phyloP scores from a whole-genome alignment of 2,888 invertebrate genomes.

The Desoria tigrina region DNA sequence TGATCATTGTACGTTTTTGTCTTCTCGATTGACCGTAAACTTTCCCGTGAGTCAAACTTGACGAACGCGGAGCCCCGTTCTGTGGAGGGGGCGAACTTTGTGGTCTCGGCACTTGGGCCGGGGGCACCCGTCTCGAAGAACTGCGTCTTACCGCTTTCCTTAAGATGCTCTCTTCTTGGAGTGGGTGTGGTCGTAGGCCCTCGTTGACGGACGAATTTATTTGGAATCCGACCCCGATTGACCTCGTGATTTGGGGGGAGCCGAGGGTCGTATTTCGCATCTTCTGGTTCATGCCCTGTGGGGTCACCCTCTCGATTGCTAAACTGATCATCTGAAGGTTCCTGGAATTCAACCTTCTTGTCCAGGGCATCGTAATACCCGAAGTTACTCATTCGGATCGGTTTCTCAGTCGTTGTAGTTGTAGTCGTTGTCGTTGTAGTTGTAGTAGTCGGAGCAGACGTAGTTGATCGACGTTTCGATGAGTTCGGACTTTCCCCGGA shows the following conservation, averaged over 20 bases:
- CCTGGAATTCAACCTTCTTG: slow-evolving; percentile 17
- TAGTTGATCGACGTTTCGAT: neutral
- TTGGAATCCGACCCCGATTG: slow-evolving; percentile 41
- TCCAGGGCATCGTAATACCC: slow-evolving; percentile 30
- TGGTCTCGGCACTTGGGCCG: slow-evolving; percentile 13
- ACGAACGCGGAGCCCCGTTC: slow-evolving; percentile 19
- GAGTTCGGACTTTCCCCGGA: neutral
- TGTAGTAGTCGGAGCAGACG: slow-evolving; percentile 20
- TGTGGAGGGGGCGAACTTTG: slow-evolving; percentile 11
- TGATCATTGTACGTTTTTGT: slow-evolving; percentile 38
- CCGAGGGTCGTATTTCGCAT: slow-evolving; percentile 45
- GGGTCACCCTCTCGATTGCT: neutral
- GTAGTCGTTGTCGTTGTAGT: slow-evolving; percentile 25
- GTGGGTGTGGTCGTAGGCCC: slow-evolving; percentile 11
- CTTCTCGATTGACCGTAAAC: slow-evolving; percentile 15
- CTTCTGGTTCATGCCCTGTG: neutral
- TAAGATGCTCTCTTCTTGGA: slow-evolving; percentile 14
- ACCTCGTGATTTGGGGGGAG: slow-evolving; percentile 52
- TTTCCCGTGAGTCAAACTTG: slow-evolving; percentile 34
- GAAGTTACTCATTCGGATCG: slow-evolving; percentile 26
- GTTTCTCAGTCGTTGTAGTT: slow-evolving; percentile 24
- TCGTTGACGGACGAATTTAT: slow-evolving; percentile 33
- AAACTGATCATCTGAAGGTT: neutral
- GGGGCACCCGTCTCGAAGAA: neutral
- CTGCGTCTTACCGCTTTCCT: neutral